Evolutionary conservation across 2,113 vertebrate species (phyloP).

Genomic region (Montifringilla adamsi): DNA sequence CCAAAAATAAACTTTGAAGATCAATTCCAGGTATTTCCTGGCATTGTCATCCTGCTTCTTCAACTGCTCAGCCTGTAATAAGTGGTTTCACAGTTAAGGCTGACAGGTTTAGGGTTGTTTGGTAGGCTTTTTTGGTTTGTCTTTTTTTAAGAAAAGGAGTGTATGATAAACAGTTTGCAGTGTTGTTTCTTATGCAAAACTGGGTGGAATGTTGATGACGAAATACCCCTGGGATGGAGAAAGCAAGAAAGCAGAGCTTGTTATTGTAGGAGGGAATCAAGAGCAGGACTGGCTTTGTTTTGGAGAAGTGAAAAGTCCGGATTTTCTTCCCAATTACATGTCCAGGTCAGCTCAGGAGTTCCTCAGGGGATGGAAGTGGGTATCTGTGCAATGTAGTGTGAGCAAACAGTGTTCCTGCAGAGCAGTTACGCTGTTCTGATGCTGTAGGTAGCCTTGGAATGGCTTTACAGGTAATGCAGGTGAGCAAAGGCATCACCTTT

Average conservation of each 20-base stretch:
- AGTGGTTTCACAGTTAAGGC: background rate
- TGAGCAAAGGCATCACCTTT: background rate
- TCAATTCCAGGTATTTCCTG: conserved; percentile 57
- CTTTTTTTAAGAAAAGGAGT: background rate
- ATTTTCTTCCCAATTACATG: background rate
- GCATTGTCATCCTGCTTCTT: conserved; percentile 42
- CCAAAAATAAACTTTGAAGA: conserved; percentile 21
- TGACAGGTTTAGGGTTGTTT: background rate
- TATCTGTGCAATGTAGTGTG: background rate
- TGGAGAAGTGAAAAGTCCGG: background rate
- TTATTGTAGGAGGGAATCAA: background rate
- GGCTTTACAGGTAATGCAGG: background rate
- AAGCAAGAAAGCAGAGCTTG: conserved; percentile 10
- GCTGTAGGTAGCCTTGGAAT: background rate
- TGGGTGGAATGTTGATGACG: conserved; percentile 45
- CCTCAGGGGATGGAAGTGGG: background rate
- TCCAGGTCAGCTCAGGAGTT: background rate
- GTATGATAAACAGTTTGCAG: background rate
- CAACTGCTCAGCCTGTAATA: background rate
- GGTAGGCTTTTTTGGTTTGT: background rate
- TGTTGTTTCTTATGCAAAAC: background rate
- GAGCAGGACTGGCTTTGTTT: background rate
- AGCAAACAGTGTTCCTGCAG: background rate
- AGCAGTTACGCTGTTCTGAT: background rate
- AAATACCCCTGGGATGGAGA: conserved; percentile 49